A percentile compares a stretch with the other conserved stretches of the same genome.
Evolutionary conservation across 2,797 vertebrate species (phyloP).

Genomic region (Phoebastria nigripes): DNA sequence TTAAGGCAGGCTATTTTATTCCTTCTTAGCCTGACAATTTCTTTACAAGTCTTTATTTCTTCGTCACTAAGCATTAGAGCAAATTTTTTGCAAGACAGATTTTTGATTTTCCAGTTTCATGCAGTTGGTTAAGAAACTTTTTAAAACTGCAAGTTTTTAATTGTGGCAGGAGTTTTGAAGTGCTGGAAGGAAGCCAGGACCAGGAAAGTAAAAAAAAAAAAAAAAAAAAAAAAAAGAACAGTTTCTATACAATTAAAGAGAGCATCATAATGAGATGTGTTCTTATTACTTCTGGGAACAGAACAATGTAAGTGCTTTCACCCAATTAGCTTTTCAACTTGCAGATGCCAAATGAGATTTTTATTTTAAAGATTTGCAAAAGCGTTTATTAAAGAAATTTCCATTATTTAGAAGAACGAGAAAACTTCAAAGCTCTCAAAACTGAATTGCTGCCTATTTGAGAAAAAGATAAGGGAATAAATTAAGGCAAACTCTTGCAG

Average conservation of each 20-base stretch:
- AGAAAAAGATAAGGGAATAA: conserved; percentile 10
- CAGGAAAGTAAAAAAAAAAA: neutral
- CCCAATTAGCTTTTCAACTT: conserved; percentile 49
- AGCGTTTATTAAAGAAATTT: conserved; percentile 7
- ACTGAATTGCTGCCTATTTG: neutral
- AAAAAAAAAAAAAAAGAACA: neutral
- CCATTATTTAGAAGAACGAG: conserved; percentile 29
- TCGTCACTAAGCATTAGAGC: neutral
- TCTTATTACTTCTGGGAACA: conserved; percentile 25
- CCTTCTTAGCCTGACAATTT: neutral
- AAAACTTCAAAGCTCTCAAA: neutral
- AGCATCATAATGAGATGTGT: neutral
- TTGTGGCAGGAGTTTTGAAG: neutral
- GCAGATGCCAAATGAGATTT: conserved; percentile 24
- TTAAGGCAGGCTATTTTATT: neutral
- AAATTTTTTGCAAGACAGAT: neutral
- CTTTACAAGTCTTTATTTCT: neutral
- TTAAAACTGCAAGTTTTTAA: neutral
- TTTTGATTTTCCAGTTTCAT: neutral
- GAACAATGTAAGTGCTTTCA: conserved; percentile 24
- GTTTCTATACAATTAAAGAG: conserved; percentile 10
- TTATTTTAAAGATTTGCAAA: conserved; percentile 31
- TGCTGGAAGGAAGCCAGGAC: conserved; percentile 7
- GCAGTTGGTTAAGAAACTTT: neutral
- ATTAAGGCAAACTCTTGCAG: neutral